Base-by-base conservation (phyloP, 1,140 invertebrate species). In the Globodera ellingtonae region DNA sequence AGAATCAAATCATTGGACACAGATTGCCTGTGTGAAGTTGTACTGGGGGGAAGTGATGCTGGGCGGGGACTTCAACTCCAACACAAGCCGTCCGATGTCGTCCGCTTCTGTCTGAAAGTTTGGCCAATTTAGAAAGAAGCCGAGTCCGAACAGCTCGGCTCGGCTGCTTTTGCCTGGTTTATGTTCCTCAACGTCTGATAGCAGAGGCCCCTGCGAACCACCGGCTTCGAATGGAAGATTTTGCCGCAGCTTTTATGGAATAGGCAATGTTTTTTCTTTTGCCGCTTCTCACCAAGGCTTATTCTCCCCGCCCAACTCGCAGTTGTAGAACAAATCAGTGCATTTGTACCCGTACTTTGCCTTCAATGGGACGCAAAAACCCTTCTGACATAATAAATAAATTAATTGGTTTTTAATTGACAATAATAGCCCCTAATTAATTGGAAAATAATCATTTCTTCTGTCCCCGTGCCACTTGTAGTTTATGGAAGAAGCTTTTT, bases 331-430 rank as follows among this genome's bases (percentile, higher is more conserved):
- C 15, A 88, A 77, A 59, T 88, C 86, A 46, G 83, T 72, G 70
- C 86, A 88, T 73, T 87, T 84, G 79, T 85, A 89, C 10, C 86
- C 88, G 78, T 87, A 87, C 66, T 88, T 84, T 4, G 72, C 72
- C 83, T 86, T 8, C 24, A 87, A 75, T 35, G 24, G n/a, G 24
- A 21, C 44, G 44, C 21, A 21, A 35, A 35, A 35, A 2, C 0
- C 35, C 1, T 35, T 35, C 35, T 3, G n/a, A 35, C 35, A 35
- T 35, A 35, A 35, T 35, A 35, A 35, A 35, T 35, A 35, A 35
- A 3, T 35, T 3, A 35, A 35, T 35, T 35, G 35, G 35, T 35
- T 35, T 35, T 35, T 35, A 35, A 35, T 35, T 35, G 35, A 2
- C 35, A 35, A 35, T 35, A 35, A 35, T 35, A 1, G 35, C 35